Conservation (phyloP, 2,113 vertebrate species). For the Perca schrenkii region DNA sequence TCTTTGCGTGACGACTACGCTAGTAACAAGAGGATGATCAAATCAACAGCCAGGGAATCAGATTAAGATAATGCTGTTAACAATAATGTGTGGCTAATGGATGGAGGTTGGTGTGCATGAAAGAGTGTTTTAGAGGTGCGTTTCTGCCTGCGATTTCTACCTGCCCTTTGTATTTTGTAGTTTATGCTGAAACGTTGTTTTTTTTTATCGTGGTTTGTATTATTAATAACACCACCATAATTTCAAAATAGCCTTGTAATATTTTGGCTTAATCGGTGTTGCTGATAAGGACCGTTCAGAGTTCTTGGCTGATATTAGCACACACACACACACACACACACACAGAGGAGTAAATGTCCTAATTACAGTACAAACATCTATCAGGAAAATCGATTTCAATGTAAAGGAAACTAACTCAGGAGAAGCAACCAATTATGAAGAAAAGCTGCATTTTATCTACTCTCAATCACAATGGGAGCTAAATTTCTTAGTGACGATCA, state of each 20-base stretch:
- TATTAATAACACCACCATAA: not conserved
- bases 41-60: conserved; percentile 79
- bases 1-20: conserved; percentile 76
- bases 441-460: not conserved
- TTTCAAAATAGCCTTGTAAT: not conserved
- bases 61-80: conserved; percentile 85
- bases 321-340: no score
- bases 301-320: not conserved
- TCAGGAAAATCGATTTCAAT: not conserved
- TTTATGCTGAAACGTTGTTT: not conserved
- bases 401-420: not conserved
- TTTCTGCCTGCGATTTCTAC: conserved; percentile 48
- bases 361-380: not conserved
- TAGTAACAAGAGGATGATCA: conserved; percentile 83
- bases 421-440: not conserved
- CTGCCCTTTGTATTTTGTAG: conserved; percentile 40
- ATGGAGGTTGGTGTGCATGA: conserved; percentile 73
- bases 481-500: not conserved
- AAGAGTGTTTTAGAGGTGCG: conserved; percentile 69
- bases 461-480: not conserved
- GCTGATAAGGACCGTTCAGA: not conserved
- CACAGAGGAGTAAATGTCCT: not conserved
- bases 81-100: conserved; percentile 84
- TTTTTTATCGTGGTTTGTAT: not conserved
- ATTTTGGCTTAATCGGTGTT: not conserved